Evolutionary conservation across 2,113 vertebrate genomes (phyloP).

Genomic region (Podarcis muralis): DNA sequence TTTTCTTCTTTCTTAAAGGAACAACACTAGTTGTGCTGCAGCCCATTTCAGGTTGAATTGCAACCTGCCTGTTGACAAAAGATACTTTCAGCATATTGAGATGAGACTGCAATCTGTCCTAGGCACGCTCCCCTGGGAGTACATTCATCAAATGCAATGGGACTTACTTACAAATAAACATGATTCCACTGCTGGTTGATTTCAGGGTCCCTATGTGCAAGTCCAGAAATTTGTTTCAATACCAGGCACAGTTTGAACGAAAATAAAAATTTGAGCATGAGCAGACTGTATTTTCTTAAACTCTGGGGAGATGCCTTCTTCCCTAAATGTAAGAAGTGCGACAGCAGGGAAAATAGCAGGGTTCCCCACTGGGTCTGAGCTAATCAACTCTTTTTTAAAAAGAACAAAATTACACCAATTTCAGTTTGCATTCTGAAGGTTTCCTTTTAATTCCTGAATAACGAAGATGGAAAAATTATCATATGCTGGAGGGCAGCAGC

Average conservation of each 20-base stretch:
- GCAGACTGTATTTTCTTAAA: background rate
- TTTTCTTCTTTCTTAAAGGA: no score
- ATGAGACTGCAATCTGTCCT: no score
- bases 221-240: background rate
- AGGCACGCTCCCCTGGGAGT: background rate
- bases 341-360: background rate
- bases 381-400: background rate
- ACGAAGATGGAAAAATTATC: background rate
- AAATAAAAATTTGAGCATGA: background rate
- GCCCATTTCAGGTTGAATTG: background rate
- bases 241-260: background rate
- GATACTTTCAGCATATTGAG: background rate
- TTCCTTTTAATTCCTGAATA: background rate
- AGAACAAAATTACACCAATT: background rate
- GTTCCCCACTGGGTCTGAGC: background rate
- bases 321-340: background rate
- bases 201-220: background rate
- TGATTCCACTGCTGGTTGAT: background rate
- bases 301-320: background rate
- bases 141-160: background rate
- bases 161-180: background rate
- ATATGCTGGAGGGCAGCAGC: slow-evolving; percentile 4
- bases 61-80: no score
- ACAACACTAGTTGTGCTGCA: background rate
- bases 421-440: background rate